These are phyloP conservation scores for Microhierax caerulescens DNA, from an alignment of 2,797 vertebrate species.

Conservation along the genomic window DNA sequence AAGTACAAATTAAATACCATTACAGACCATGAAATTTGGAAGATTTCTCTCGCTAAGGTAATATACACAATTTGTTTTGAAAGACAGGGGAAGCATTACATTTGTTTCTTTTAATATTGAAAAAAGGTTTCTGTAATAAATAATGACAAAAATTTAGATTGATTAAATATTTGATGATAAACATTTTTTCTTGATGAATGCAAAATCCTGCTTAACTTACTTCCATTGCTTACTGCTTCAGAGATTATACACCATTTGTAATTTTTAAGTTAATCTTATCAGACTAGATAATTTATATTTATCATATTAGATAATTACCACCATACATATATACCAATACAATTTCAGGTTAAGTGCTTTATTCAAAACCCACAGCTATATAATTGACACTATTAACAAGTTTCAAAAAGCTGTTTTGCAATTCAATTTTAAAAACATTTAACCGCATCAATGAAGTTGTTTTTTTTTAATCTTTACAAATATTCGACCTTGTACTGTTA, in stretches of 20 bases:
- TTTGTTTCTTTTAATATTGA: not conserved
- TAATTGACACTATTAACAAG: not conserved
- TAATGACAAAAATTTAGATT: not conserved
- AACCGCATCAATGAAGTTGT: not conserved
- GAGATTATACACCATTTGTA: not conserved
- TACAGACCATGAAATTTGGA: not conserved
- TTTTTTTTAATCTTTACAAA: not conserved
- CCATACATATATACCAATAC: not conserved
- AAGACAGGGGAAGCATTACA: not conserved
- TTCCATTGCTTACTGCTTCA: not conserved
- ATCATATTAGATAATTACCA: too few species aligned
- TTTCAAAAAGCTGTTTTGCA: not conserved
- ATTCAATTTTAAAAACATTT: not conserved
- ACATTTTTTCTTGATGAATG: constrained; percentile 4
- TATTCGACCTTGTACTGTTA: not conserved
- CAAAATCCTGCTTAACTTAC: not conserved
- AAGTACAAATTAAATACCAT: not conserved
- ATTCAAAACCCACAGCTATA: not conserved
- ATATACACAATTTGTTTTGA: not conserved
- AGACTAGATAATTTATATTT: too few species aligned
- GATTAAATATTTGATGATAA: not conserved
- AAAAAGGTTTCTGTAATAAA: not conserved
- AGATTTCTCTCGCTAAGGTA: not conserved
- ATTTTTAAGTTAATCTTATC: constrained; percentile 9
- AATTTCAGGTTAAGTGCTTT: not conserved